phyloP scores from a whole-genome alignment of 2,113 vertebrate species.

The Harpagus bidentatus region DNA sequence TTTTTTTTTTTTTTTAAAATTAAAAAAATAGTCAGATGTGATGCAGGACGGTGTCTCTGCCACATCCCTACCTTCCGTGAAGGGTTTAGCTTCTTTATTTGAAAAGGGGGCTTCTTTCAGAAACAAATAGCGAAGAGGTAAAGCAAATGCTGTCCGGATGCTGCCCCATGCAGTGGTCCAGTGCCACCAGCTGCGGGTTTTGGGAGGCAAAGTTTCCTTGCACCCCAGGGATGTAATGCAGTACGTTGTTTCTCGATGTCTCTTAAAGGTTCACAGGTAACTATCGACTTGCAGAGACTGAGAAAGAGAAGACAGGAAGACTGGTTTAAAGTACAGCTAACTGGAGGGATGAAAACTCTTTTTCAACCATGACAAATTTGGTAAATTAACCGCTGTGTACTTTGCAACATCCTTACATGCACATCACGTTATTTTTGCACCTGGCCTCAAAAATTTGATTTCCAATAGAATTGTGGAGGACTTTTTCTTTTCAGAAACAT shows the following conservation, averaged over 20 bases:
- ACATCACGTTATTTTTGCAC: rapidly evolving
- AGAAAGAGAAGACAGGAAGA: background rate
- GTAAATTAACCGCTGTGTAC: background rate
- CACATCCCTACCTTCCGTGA: background rate
- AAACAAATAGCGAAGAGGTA: background rate
- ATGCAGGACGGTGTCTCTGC: rapidly evolving
- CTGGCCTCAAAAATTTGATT: background rate
- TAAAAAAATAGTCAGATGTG: background rate
- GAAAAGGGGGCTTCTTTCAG: rapidly evolving
- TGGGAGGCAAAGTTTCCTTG: background rate
- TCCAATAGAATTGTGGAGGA: background rate
- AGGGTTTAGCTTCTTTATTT: background rate
- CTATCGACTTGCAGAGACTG: rapidly evolving
- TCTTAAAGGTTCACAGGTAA: background rate
- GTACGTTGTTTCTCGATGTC: background rate
- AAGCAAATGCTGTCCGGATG: background rate
- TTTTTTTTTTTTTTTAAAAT: background rate
- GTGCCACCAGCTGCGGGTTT: background rate
- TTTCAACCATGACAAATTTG: background rate
- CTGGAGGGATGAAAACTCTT: background rate
- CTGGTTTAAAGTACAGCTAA: background rate
- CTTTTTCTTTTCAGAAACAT: background rate
- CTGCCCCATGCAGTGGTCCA: background rate
- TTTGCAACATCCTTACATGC: rapidly evolving
- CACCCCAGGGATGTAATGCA: rapidly evolving